These are phyloP conservation scores for Dicycla oo DNA, from an alignment of 2,888 invertebrate species.

Conservation along the genomic window DNA sequence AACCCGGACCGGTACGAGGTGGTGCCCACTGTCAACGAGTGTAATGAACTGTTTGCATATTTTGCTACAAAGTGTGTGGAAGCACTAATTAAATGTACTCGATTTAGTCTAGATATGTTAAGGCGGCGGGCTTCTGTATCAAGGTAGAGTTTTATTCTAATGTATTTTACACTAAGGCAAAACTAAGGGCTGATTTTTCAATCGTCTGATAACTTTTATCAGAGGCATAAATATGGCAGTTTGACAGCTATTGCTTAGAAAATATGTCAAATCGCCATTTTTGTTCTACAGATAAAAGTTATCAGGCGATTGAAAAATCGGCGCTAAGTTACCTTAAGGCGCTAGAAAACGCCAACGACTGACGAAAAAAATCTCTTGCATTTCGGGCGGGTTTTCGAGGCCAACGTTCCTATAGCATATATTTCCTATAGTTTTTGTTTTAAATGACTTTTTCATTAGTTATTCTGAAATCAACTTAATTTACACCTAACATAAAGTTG, in stretches of 20 bases:
- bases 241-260: too few relatives aligned
- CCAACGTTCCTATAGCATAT: not conserved
- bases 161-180: not conserved
- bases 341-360: not conserved
- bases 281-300: too few relatives aligned
- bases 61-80: conserved; percentile 94
- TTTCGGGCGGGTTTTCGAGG: not conserved
- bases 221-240: too few relatives aligned
- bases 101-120: conserved; percentile 93
- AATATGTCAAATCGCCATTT: too few relatives aligned
- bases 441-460: too few relatives aligned
- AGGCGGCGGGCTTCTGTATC: conserved; percentile 91
- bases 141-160: conserved; percentile 70
- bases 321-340: not conserved
- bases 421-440: too few relatives aligned
- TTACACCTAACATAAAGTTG: too few relatives aligned
- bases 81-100: conserved; percentile 93
- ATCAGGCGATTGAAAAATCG: too few relatives aligned
- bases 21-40: conserved; percentile 92
- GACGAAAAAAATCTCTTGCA: not conserved
- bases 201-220: too few relatives aligned
- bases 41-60: conserved; percentile 95
- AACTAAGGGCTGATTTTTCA: too few relatives aligned
- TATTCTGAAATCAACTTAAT: too few relatives aligned
- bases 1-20: conserved; percentile 91